These are phyloP conservation scores for Illadopsis cleaveri DNA, from an alignment of 2,113 vertebrate species.

Conservation along the genomic window DNA sequence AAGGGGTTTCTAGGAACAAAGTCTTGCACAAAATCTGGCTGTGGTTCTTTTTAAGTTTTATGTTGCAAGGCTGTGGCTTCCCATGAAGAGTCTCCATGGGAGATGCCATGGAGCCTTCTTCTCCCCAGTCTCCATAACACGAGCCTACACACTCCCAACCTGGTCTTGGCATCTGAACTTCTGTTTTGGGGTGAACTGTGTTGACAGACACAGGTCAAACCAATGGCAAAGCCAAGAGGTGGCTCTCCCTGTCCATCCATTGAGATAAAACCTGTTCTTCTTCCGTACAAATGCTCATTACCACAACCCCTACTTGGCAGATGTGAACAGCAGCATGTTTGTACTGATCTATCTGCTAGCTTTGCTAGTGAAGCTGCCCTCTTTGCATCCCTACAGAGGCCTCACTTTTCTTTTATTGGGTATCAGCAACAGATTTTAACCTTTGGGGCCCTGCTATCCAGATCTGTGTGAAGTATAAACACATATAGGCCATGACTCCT, in stretches of 20 bases:
- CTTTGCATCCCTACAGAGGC: background rate
- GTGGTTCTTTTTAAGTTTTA: background rate
- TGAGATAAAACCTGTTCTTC: background rate
- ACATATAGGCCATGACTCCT: background rate
- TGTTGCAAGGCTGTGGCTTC: background rate
- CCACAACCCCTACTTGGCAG: background rate
- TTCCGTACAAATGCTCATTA: background rate
- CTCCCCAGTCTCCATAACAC: accelerated
- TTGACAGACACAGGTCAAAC: background rate
- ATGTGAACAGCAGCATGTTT: background rate
- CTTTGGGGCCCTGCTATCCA: background rate
- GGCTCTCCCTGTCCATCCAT: background rate
- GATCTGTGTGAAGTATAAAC: background rate
- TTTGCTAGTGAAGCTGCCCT: background rate
- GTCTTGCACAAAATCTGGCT: background rate
- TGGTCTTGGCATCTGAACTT: background rate
- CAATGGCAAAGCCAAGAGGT: background rate
- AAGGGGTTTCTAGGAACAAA: background rate
- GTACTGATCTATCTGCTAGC: background rate
- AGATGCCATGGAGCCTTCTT: accelerated
- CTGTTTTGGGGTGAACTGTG: background rate
- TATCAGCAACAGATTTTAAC: background rate
- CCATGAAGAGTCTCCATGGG: accelerated
- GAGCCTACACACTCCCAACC: accelerated
- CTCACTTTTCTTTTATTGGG: background rate